phyloP scores from a whole-genome alignment of 2,113 vertebrate genomes.

The Mobula birostris region DNA sequence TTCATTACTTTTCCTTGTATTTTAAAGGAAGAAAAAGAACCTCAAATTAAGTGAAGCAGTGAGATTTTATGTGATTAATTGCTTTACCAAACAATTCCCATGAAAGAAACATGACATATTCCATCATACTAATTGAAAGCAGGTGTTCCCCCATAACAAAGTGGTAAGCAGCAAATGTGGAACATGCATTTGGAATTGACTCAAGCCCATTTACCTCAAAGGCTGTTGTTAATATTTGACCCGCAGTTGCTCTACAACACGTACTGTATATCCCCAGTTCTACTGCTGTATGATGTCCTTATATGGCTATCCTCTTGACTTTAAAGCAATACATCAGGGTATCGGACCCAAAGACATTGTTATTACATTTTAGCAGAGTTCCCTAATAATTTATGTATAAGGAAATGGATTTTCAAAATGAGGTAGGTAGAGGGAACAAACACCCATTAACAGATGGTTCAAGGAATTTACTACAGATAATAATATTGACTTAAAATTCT shows the following conservation, averaged over 20 bases:
- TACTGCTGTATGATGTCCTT: not conserved
- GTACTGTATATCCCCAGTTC: not conserved
- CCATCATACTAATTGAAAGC: slow-evolving; percentile 23
- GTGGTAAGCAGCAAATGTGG: not conserved
- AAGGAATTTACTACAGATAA: no score
- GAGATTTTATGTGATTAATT: not conserved
- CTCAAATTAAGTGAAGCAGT: not conserved
- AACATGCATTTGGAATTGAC: not conserved
- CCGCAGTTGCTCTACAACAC: no score
- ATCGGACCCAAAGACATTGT: not conserved
- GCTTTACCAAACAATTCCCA: not conserved
- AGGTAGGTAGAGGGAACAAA: no score
- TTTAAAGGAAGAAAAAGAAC: not conserved
- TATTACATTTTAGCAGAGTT: not conserved
- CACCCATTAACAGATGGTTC: no score
- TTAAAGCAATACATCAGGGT: not conserved
- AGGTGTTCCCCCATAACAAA: not conserved
- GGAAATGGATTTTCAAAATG: not conserved
- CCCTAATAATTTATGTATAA: not conserved
- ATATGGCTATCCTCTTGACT: not conserved
- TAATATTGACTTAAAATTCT: no score
- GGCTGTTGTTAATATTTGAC: not conserved
- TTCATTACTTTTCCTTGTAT: not conserved
- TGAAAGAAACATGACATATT: not conserved
- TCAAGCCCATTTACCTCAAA: not conserved